Evolutionary conservation across 1,140 invertebrate genomes (phyloP).

Genomic region (Zophobas atratus): DNA sequence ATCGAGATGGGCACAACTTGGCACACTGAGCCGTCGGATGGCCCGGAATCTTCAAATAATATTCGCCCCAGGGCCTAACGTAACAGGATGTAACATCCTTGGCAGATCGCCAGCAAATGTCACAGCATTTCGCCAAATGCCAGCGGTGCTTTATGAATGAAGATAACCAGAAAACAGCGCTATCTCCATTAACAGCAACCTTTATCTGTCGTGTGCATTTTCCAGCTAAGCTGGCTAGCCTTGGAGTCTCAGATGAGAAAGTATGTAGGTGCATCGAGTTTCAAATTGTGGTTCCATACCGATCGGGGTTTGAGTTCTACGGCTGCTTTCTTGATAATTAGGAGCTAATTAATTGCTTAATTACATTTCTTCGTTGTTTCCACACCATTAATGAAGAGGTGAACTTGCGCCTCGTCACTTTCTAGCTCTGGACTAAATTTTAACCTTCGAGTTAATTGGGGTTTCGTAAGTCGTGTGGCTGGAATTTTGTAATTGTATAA

Average conservation of each 20-base stretch:
- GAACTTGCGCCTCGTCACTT: constrained; percentile 13
- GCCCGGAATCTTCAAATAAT: constrained; percentile 7
- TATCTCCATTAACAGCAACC: no score
- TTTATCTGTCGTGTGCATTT: no score
- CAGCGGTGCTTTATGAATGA: not conserved
- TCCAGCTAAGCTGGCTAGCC: no score
- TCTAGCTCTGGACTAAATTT: constrained; percentile 28
- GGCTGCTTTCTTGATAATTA: no score
- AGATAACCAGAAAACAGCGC: no score
- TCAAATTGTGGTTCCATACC: not conserved
- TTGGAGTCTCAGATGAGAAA: no score
- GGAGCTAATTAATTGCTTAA: constrained; percentile 10
- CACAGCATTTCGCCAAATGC: constrained; percentile 2
- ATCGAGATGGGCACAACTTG: constrained; percentile 21
- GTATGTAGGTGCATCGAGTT: not conserved
- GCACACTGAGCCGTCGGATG: not conserved
- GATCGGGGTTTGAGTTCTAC: no score
- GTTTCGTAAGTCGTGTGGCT: not conserved
- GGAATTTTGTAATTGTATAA: no score
- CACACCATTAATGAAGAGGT: constrained; percentile 27
- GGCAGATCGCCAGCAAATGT: constrained; percentile 18
- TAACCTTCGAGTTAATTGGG: constrained; percentile 9
- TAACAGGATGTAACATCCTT: constrained; percentile 22
- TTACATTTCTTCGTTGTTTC: constrained; percentile 3
- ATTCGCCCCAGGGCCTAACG: not conserved